Conservation (phyloP, 23 tunicate species). For the Trididemnum clinides region DNA sequence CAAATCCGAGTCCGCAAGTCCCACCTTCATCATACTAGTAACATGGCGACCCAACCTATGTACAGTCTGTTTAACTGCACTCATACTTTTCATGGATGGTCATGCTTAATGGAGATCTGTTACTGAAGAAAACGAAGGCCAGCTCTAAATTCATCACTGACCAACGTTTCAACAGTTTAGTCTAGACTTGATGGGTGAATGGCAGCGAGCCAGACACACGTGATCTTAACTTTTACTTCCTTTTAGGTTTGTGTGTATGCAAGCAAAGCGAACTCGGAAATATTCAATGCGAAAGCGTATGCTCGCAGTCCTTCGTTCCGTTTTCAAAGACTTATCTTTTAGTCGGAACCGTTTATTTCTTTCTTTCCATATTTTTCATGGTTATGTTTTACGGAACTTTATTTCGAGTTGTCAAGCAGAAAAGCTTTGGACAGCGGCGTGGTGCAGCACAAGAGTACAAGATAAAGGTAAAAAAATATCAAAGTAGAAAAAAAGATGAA, state of each 20-base stretch:
- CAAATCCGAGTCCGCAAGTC: too few relatives aligned
- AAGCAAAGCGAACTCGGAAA: conserved; percentile 49
- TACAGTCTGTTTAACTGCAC: too few relatives aligned
- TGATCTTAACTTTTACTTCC: too few relatives aligned
- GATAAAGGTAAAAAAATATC: background rate
- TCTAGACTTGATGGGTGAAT: too few relatives aligned
- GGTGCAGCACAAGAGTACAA: background rate
- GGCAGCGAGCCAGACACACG: too few relatives aligned
- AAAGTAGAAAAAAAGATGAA: conserved; percentile 33
- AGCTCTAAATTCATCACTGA: too few relatives aligned
- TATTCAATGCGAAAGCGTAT: conserved; percentile 32
- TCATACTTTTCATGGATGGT: too few relatives aligned
- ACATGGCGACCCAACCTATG: too few relatives aligned
- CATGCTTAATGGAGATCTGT: too few relatives aligned
- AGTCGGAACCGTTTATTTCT: conserved; percentile 66
- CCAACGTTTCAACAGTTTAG: too few relatives aligned
- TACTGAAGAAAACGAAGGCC: too few relatives aligned
- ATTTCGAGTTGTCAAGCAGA: conserved; percentile 71
- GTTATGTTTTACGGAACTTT: conserved; percentile 60
- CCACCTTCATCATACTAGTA: too few relatives aligned
- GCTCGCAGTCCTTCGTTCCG: conserved; percentile 87
- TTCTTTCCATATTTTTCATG: conserved; percentile 61
- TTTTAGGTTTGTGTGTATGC: conserved; percentile 88
- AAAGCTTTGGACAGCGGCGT: conserved; percentile 51
- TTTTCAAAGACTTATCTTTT: conserved; percentile 77